These are phyloP conservation scores for Coenonympha glycerion DNA, from an alignment of 2,888 invertebrate genomes.

Conservation along the genomic window DNA sequence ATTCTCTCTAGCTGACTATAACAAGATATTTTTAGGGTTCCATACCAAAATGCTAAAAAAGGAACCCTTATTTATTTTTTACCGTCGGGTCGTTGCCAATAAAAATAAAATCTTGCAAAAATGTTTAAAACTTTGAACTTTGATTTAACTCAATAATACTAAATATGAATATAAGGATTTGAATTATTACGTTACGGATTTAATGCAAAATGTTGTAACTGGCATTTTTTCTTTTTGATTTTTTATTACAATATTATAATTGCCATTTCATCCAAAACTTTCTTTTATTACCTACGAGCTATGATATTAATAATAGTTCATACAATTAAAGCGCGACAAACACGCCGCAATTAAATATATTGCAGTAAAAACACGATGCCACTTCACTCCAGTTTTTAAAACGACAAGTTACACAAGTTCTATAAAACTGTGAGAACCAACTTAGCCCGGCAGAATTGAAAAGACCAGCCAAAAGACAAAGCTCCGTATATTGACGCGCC, in stretches of 20 bases:
- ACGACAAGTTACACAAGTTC: slow-evolving; percentile 71
- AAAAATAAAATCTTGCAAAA: too few relatives aligned
- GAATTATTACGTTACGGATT: background rate
- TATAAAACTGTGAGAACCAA: slow-evolving; percentile 67
- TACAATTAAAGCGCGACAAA: slow-evolving; percentile 46
- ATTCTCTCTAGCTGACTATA: too few relatives aligned
- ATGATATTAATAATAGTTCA: background rate
- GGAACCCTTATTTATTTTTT: too few relatives aligned
- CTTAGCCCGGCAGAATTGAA: slow-evolving; percentile 51
- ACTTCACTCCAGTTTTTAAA: slow-evolving; percentile 74
- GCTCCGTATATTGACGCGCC: slow-evolving; percentile 44
- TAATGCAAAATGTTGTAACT: background rate
- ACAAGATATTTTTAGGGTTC: too few relatives aligned
- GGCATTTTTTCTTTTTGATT: background rate
- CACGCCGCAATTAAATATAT: slow-evolving; percentile 61
- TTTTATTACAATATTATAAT: background rate
- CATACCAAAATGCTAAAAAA: too few relatives aligned
- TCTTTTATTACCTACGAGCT: too few relatives aligned
- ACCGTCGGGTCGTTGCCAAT: too few relatives aligned
- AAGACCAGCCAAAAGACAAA: slow-evolving; percentile 41
- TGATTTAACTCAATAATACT: background rate
- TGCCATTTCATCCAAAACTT: background rate
- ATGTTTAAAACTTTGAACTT: too few relatives aligned
- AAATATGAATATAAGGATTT: too few relatives aligned
- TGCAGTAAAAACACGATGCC: slow-evolving; percentile 58